These are phyloP conservation scores for Cyclura pinguis DNA, from an alignment of 2,797 vertebrate genomes.

Conservation along the genomic window DNA sequence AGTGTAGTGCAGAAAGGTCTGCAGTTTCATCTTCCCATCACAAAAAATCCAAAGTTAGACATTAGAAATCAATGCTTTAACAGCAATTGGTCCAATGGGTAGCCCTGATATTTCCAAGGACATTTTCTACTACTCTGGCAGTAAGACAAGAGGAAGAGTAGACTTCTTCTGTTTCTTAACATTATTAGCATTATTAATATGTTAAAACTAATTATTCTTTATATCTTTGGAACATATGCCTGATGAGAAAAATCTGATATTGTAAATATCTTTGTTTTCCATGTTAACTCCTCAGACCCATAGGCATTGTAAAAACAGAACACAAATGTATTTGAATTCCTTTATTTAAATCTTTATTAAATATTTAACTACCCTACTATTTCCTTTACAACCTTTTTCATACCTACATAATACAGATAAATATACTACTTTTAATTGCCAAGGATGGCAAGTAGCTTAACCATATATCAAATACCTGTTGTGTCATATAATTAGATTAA, in stretches of 20 bases:
- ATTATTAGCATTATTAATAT: neutral
- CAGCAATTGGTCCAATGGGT: neutral
- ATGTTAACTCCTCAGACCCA: neutral
- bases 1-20: too few species aligned
- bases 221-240: neutral
- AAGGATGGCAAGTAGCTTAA: neutral
- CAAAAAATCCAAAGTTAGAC: neutral
- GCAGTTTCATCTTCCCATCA: neutral
- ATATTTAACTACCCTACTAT: neutral
- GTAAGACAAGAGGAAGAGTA: neutral
- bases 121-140: neutral
- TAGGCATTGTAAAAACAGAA: neutral
- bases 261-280: neutral
- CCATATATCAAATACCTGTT: neutral
- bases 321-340: neutral
- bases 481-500: neutral
- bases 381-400: neutral
- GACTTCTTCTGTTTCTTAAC: neutral
- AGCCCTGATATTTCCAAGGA: neutral
- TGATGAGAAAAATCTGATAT: neutral
- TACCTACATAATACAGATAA: neutral
- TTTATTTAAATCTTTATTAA: constrained; percentile 9
- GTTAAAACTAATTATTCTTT: neutral
- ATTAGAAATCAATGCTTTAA: neutral
- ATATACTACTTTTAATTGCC: neutral